Base-by-base conservation (phyloP, 2,888 invertebrate species). In the Cataglyphis cursor region DNA sequence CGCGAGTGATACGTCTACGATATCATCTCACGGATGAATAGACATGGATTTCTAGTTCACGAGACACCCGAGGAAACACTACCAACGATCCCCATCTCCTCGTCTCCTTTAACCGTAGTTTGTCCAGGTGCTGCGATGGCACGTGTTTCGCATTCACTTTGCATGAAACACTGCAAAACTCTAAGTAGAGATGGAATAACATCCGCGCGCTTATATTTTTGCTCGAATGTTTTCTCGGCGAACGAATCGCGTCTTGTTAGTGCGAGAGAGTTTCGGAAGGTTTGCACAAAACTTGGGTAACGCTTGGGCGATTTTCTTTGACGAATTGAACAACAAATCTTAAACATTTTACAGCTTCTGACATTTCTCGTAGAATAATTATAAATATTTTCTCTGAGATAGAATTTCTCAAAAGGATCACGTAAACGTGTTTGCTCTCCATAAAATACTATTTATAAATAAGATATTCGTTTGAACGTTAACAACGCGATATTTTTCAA, bases 1-100 rank as follows among this genome's bases (percentile, higher is more conserved):
- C 76, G 68, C 89, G 74, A 44, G 66, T 78, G 75, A 44, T 72
- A 75, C n/a, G 82, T 64, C 82, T 80, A 54, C 81, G 90, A 87
- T 89, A 89, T 90, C 90, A 86, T 82, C 84, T 90, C 57, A 87
- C 90, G 82, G 86, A 59, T 82, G 90, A 90, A 80, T 28, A 90
- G 70, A 82, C 88, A 83, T 66, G 64, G 84, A 87, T 87, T 90
- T 89, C 90, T 90, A 84, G 85, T 80, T 88, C 83, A 80, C 83
- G 85, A 83, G 78, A 82, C 87, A 88, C 65, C 24, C 21, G 64
- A 70, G 66, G 82, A 86, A 86, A 84, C 78, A 72, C 62, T 65
- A 62, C 54, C 35, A 64, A 59, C 80, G 74, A 81, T 85, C 76
- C 81, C 84, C 48, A 31, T 51, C n/a, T n/a, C 44, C 80, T 18